Percentiles rank a stretch among this genome's conserved stretches.
phyloP scores from a whole-genome alignment of 2,888 invertebrate genomes.

The Cataglyphis altisquamis region DNA sequence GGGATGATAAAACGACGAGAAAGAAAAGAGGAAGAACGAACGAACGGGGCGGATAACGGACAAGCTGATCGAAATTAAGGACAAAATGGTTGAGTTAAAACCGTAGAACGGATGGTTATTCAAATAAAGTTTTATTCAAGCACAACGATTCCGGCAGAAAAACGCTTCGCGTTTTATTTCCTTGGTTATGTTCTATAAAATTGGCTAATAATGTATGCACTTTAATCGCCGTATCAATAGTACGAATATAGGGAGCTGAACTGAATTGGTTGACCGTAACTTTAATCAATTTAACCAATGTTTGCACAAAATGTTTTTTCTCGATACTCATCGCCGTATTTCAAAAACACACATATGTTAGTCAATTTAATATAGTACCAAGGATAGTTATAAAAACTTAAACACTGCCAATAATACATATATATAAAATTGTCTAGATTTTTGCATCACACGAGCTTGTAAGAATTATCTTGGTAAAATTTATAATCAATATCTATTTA shows the following conservation, averaged over 20 bases:
- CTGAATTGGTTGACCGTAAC: slow-evolving; percentile 54
- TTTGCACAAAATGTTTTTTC: slow-evolving; percentile 52
- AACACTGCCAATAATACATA: background rate
- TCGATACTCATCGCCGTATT: slow-evolving; percentile 23
- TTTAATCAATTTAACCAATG: slow-evolving; percentile 51
- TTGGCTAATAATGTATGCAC: slow-evolving; percentile 56
- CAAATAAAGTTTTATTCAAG: slow-evolving; percentile 58
- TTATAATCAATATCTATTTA: background rate
- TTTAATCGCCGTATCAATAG: slow-evolving; percentile 57
- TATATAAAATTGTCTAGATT: background rate
- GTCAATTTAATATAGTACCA: slow-evolving; percentile 22
- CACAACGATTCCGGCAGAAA: slow-evolving; percentile 40
- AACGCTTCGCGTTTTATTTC: slow-evolving; percentile 55
- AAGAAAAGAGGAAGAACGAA: slow-evolving; percentile 36
- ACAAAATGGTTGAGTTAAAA: slow-evolving; percentile 61
- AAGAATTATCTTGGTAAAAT: slow-evolving; percentile 4
- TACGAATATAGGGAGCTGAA: slow-evolving; percentile 40
- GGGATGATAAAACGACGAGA: slow-evolving; percentile 46
- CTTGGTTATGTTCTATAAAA: slow-evolving; percentile 51
- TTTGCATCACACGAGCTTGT: background rate
- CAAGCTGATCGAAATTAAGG: slow-evolving; percentile 59
- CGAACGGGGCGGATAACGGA: slow-evolving; percentile 48
- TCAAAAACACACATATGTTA: slow-evolving; percentile 27
- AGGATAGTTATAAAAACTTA: slow-evolving; percentile 20
- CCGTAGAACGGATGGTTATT: slow-evolving; percentile 45